Base-by-base conservation (phyloP, 1,140 invertebrate species). In the Wiebesia pumilae region DNA sequence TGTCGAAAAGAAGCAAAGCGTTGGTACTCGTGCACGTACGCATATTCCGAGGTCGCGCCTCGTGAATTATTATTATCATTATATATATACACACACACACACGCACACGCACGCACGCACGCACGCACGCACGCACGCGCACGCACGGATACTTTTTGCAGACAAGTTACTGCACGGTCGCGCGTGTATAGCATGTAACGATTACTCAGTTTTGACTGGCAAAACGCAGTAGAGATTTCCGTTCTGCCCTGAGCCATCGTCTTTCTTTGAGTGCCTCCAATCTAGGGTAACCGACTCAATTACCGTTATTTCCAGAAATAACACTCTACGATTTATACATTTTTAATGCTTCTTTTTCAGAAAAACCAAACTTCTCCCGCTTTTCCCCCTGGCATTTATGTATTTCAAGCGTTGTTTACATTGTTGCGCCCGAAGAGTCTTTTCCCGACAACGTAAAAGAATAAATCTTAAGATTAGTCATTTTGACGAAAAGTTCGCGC, bases 191-290 rank as follows among this genome's bases (percentile, higher is more conserved):
- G 30, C 54, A 7, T 86, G 84, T 81, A 81, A 38, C 69, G 84
- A 86, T 86, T 86, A 86, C 69, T 86, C 84, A 81, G 84, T 86
- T 86, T 85, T 81, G 84, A 86, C 84, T 77, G 6, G 77, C 47
- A 43, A 35, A 40, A 21, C 40, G 19, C 54, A 33, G 35, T 51
- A 54, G 30, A 83, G 69, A 83, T 75, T 83, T 69, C 69, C 6
- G n/a, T 54, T 35, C 67, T 38, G 40, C 81, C 81, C 43, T 73
- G 81, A 83, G 81, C 47, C 30, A 79, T 79, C 75, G 40, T 84
- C n/a, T 71, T 51, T 67, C 71, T 12, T 43, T n/a, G 40, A 24
- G 6, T 38, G 35, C 67, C 3, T 65, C 38, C 12, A 69, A 62
- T 71, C 67, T 73, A 58, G 67, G 43, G 69, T 58, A 73, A 69